A percentile compares a stretch with the other conserved stretches of the same genome.
phyloP scores from a whole-genome alignment of 2,797 vertebrate genomes.

The Acridotheres tristis region DNA sequence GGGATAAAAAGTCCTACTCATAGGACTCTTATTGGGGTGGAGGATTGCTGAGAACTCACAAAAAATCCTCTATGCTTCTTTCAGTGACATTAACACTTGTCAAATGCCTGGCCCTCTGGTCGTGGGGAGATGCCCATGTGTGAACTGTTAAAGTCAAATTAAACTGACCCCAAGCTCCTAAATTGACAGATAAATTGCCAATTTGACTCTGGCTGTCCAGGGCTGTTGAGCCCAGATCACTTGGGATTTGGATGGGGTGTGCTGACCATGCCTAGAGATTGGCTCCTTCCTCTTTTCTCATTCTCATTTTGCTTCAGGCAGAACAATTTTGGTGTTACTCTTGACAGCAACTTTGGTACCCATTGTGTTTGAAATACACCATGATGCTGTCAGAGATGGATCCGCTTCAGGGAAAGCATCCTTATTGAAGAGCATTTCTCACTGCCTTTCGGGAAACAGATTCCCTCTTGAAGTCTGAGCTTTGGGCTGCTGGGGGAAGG shows the following conservation, averaged over 20 bases:
- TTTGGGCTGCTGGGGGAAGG: neutral
- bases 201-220: rapidly evolving
- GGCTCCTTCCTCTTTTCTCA: neutral
- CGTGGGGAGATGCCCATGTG: neutral
- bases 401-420: neutral
- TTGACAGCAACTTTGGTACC: neutral
- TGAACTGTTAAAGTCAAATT: neutral
- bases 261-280: neutral
- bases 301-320: neutral
- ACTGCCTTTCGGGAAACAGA: neutral
- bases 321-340: neutral
- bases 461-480: neutral
- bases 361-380: neutral
- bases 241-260: neutral
- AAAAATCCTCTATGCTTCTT: neutral
- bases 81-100: neutral
- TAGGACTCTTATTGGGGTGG: neutral
- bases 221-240: neutral
- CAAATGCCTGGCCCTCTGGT: neutral
- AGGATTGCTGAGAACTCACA: neutral
- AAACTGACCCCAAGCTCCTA: neutral
- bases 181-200: rapidly evolving
- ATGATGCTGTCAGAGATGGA: neutral
- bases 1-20: neutral
- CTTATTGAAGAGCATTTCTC: neutral